Percentiles rank a stretch among this genome's conserved stretches.
Evolutionary conservation across 2,888 invertebrate genomes (phyloP).

Genomic region (Sipha maydis): DNA sequence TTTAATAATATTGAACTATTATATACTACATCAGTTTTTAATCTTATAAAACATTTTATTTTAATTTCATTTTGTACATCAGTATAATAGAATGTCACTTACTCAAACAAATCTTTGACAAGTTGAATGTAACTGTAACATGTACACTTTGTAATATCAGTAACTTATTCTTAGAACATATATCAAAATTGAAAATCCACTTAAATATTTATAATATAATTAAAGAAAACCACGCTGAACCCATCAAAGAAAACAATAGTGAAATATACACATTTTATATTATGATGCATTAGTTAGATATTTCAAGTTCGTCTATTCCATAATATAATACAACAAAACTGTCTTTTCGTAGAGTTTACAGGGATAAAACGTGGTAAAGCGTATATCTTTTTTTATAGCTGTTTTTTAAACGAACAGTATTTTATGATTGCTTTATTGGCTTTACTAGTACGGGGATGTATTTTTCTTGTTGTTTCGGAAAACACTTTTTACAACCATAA

Average conservation of each 20-base stretch:
- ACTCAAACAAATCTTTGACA: conserved; percentile 12
- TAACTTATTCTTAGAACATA: not conserved
- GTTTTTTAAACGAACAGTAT: not conserved
- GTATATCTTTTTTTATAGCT: not conserved
- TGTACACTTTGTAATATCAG: not conserved
- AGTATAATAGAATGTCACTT: not conserved
- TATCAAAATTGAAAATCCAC: not conserved
- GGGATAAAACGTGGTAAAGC: not conserved
- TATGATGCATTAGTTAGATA: not conserved
- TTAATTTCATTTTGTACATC: not conserved
- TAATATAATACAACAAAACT: not conserved
- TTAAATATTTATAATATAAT: not conserved
- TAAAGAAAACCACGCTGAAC: not conserved
- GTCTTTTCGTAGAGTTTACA: not conserved
- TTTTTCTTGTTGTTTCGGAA: not conserved
- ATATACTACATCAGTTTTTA: not conserved
- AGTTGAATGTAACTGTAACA: not conserved
- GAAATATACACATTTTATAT: not conserved
- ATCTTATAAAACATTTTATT: not conserved
- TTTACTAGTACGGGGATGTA: not conserved
- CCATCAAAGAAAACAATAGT: not conserved
- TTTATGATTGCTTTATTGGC: not conserved
- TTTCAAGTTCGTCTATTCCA: not conserved
- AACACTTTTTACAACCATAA: not conserved
- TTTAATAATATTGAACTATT: not conserved